Evolutionary conservation across 1,140 invertebrate species (phyloP).

Genomic region (Gryllus bimaculatus): DNA sequence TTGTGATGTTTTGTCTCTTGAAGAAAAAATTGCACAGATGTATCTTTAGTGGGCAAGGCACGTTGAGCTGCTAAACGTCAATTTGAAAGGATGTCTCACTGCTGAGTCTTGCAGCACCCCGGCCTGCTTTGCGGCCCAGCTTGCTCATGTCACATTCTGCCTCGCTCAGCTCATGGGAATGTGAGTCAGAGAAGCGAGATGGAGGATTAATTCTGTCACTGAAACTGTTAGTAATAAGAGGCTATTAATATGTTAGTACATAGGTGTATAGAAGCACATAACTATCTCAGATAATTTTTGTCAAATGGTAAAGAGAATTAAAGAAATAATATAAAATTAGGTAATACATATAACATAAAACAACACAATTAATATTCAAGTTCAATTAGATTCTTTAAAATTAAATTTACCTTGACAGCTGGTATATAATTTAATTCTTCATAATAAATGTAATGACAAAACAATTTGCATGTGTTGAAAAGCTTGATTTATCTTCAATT

Average conservation of each 20-base stretch:
- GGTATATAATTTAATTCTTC: too few relatives aligned
- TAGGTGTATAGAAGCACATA: not conserved
- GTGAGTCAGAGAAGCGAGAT: slow-evolving; percentile 56
- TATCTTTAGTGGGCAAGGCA: slow-evolving; percentile 18
- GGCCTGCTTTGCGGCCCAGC: slow-evolving; percentile 23
- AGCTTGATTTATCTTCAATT: too few relatives aligned
- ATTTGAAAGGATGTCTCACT: slow-evolving; percentile 33
- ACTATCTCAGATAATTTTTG: not conserved
- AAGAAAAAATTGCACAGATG: not conserved
- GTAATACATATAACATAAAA: too few relatives aligned
- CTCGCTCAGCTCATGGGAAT: slow-evolving; percentile 45
- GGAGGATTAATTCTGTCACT: slow-evolving; percentile 65
- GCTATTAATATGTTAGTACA: not conserved
- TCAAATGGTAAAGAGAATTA: too few relatives aligned
- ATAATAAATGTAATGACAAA: too few relatives aligned
- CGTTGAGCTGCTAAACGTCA: slow-evolving; percentile 28
- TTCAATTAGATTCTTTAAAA: too few relatives aligned
- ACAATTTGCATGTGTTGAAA: too few relatives aligned
- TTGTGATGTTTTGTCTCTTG: not conserved
- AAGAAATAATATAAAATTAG: too few relatives aligned
- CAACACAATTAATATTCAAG: too few relatives aligned
- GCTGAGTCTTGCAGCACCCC: slow-evolving; percentile 27
- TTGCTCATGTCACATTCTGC: slow-evolving; percentile 43
- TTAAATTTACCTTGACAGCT: too few relatives aligned
- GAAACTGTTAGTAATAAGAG: slow-evolving; percentile 38